These are phyloP conservation scores for Steinernema hermaphroditum DNA, from an alignment of 2,888 invertebrate species.

Conservation along the genomic window DNA sequence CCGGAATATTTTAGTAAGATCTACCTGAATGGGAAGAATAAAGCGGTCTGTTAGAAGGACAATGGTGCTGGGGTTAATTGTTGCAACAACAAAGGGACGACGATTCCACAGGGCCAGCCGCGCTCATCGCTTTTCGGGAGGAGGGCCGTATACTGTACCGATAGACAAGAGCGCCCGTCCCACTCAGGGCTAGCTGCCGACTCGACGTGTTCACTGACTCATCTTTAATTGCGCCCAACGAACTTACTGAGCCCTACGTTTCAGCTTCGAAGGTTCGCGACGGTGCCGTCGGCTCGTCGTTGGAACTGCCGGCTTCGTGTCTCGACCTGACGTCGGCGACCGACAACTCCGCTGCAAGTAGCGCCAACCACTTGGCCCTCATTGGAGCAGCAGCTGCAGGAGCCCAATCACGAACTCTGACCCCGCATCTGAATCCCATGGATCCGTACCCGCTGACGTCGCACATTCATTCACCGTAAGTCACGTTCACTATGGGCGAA, in stretches of 20 bases:
- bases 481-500: background rate
- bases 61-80: constrained; percentile 17
- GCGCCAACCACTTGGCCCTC: constrained; percentile 17
- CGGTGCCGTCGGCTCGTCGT: constrained; percentile 7
- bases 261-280: constrained; percentile 25
- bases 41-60: constrained; percentile 19
- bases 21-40: constrained; percentile 19
- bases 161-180: background rate
- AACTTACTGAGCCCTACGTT: background rate
- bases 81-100: constrained; percentile 22
- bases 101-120: constrained; percentile 6
- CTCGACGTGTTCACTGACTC: background rate
- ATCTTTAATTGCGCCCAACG: background rate
- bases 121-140: background rate
- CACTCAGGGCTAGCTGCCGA: background rate
- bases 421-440: constrained; percentile 16
- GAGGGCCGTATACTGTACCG: constrained; percentile 8
- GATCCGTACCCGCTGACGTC: constrained; percentile 12
- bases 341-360: background rate
- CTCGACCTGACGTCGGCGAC: constrained; percentile 15
- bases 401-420: constrained; percentile 15
- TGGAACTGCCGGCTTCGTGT: constrained; percentile 15
- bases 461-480: constrained; percentile 15
- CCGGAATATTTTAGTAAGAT: background rate
- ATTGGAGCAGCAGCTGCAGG: constrained; percentile 8